phyloP scores from a whole-genome alignment of 2,113 vertebrate genomes.

The Aleadryas rufinucha region DNA sequence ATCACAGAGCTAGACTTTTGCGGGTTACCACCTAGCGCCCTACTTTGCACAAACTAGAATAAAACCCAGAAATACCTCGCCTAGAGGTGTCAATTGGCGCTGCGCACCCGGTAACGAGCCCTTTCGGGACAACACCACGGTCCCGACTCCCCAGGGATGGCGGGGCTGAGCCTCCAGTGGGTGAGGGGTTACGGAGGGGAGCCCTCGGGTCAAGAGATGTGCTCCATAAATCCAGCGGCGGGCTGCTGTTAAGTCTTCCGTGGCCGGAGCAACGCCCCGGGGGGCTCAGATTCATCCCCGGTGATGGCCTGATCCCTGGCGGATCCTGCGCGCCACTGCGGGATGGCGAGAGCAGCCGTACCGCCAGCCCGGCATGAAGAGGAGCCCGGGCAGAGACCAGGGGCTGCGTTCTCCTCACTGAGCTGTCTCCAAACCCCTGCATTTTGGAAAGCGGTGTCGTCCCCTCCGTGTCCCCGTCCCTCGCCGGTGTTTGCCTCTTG shows the following conservation, averaged over 20 bases:
- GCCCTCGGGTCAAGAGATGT: no score
- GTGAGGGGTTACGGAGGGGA: no score
- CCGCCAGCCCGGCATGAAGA: neutral
- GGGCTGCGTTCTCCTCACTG: neutral
- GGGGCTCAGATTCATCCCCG: neutral
- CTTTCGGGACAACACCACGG: neutral
- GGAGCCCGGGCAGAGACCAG: neutral
- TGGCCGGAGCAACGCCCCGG: neutral
- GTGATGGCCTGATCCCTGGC: neutral
- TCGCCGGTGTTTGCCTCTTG: neutral
- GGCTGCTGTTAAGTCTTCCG: neutral
- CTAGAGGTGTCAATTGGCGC: neutral
- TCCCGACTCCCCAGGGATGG: no score
- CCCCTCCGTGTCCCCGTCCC: no score
- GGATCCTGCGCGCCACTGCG: neutral
- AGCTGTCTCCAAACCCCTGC: fast-evolving
- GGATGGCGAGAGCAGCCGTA: neutral
- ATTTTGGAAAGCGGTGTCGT: neutral
- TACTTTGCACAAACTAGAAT: neutral
- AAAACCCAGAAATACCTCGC: neutral
- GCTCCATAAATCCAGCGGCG: neutral
- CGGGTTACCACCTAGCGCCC: no score
- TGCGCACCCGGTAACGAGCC: neutral
- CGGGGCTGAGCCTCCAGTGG: fast-evolving
- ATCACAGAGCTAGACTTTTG: neutral